A percentile compares a stretch with the other conserved stretches of the same genome.
phyloP scores from a whole-genome alignment of 2,113 vertebrate genomes.

The Brienomyrus brachyistius region DNA sequence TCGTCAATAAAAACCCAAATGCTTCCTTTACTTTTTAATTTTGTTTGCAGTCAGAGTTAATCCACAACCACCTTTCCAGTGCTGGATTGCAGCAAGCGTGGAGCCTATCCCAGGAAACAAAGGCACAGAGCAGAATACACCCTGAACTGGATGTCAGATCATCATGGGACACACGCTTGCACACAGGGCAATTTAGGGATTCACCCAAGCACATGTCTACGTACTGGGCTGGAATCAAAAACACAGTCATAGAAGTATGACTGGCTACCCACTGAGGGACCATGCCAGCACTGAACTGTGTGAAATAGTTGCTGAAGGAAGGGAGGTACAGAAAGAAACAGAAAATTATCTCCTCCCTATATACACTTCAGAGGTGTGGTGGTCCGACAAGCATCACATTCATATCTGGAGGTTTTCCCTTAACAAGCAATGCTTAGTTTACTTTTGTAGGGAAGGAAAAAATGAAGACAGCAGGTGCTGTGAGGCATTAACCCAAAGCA shows the following conservation, averaged over 20 bases:
- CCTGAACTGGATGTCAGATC: neutral
- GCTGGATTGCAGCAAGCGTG: neutral
- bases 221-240: neutral
- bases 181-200: neutral
- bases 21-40: neutral
- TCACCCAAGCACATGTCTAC: neutral
- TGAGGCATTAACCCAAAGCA: neutral
- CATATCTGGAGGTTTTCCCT: neutral
- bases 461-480: neutral
- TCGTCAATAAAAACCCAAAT: neutral
- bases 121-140: neutral
- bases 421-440: neutral
- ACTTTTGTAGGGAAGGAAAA: neutral
- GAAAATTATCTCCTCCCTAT: neutral
- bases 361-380: neutral
- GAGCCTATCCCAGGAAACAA: neutral
- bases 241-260: neutral
- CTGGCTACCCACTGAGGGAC: neutral
- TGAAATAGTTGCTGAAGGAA: neutral
- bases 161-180: neutral
- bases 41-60: neutral
- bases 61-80: neutral
- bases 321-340: no score
- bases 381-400: neutral
- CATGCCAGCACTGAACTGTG: neutral